Base-by-base conservation (phyloP, 2,797 vertebrate species). In the Rhadinocentrus ornatus region DNA sequence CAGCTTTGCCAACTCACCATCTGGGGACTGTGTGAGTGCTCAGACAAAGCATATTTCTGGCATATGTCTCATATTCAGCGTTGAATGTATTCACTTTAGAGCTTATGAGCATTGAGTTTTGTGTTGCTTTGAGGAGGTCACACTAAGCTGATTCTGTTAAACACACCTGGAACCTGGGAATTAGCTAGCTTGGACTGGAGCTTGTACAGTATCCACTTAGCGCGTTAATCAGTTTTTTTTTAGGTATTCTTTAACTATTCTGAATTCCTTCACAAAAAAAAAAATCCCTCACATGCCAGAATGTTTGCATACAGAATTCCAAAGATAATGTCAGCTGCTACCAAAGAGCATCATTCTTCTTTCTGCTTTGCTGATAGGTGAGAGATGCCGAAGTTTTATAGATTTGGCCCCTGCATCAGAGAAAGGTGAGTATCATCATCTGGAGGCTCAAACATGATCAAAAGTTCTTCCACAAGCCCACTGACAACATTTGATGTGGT, bases 341-440 rank as follows among this genome's bases (percentile, higher is more conserved):
- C 69, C 31, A 22, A 4, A 6, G 65, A 5, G 56, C 16, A 6
- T 18, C 35, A 1, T 50, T 3, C 53, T 53, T 53, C 13, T 69
- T 73, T 80, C 46, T 89, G 27, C 46, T 63, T 15, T 91, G 24
- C 16, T 50, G 8, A n/a, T 71, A 98, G 97, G 96, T 94, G 97
- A 98, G 86, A 95, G 90, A 90, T 98, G 97, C 77, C 93, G 96
- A 83, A 98, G 96, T 91, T 98, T 98, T 90, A 97, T 98, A 71
- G 97, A 98, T 91, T 93, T 98, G 88, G 96, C 97, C 53, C 97
- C 97, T 0, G 93, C 96, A 1, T 98, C 97, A 20, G 97, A 97
- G 86, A 97, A 96, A 95, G 96, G 96, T 97, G 92, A 95, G 95
- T 71, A 44, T 24, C 39, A 2, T 37, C 59, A 22, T 46, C 39